phyloP scores from a whole-genome alignment of 2,888 invertebrate genomes.

The Mythimna impura region DNA sequence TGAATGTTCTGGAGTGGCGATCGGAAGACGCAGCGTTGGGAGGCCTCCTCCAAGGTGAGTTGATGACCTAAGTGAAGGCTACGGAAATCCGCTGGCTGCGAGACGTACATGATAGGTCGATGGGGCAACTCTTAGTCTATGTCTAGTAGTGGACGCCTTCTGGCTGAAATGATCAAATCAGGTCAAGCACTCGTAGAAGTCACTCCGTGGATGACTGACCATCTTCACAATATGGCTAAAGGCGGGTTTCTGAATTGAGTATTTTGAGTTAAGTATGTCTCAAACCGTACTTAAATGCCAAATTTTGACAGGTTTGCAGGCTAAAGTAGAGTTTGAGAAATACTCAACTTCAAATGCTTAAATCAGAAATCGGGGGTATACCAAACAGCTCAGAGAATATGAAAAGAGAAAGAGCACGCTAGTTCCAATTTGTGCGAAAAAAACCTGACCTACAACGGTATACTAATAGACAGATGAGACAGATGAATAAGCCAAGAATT shows the following conservation, averaged over 20 bases:
- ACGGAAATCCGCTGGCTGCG: neutral
- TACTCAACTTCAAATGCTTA: too few species aligned
- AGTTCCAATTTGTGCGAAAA: neutral
- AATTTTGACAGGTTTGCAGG: too few species aligned
- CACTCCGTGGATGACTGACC: neutral
- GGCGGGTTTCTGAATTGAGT: too few species aligned
- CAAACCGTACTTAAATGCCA: too few species aligned
- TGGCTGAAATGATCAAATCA: too few species aligned
- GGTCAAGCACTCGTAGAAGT: neutral
- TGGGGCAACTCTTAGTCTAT: neutral
- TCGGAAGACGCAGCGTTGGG: neutral
- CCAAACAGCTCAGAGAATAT: neutral
- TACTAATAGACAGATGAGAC: neutral
- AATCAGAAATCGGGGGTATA: too few species aligned
- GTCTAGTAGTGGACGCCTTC: too few species aligned
- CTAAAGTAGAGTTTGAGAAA: too few species aligned
- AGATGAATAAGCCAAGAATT: constrained; percentile 12
- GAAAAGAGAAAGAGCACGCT: neutral
- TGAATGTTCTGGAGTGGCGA: too few species aligned
- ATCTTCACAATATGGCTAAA: neutral
- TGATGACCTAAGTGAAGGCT: neutral
- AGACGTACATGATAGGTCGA: neutral
- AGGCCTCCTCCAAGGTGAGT: neutral
- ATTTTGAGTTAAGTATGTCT: too few species aligned
- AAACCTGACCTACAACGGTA: neutral